phyloP scores from a whole-genome alignment of 2,113 vertebrate genomes.

The Syrmaticus mikado region DNA sequence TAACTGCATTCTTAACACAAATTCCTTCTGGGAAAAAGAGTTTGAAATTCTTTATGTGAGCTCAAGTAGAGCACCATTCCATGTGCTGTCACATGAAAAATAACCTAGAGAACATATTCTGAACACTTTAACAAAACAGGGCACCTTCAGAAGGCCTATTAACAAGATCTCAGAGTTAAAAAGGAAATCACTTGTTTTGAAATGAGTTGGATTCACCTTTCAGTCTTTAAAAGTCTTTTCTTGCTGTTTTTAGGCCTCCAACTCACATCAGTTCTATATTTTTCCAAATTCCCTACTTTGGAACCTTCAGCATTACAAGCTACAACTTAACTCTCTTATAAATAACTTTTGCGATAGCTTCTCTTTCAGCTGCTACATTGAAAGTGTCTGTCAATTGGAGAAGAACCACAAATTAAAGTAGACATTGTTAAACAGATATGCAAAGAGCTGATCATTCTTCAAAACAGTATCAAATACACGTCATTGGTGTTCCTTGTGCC shows the following conservation, averaged over 20 bases:
- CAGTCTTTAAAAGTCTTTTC: constrained; percentile 4
- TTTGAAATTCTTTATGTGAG: constrained; percentile 5
- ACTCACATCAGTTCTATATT: background rate
- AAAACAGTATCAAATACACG: background rate
- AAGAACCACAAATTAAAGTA: background rate
- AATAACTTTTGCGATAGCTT: background rate
- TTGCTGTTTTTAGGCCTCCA: constrained; percentile 54
- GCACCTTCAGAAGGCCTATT: constrained; percentile 28
- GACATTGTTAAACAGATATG: background rate
- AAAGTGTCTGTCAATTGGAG: background rate
- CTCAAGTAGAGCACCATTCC: constrained; percentile 31
- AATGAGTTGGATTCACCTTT: constrained; percentile 51
- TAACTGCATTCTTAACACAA: background rate
- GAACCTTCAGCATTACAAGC: background rate
- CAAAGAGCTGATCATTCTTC: background rate
- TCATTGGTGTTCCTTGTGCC: background rate
- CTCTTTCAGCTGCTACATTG: background rate
- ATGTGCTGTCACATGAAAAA: constrained; percentile 6
- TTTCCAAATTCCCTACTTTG: constrained; percentile 41
- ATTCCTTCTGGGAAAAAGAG: background rate
- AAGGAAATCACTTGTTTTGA: constrained; percentile 42
- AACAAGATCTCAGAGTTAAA: constrained; percentile 22
- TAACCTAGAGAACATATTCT: background rate
- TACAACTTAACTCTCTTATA: background rate
- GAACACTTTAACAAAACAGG: constrained; percentile 13